Conservation (phyloP, 1,140 invertebrate species). For the Pseudobourletiella spinata region DNA sequence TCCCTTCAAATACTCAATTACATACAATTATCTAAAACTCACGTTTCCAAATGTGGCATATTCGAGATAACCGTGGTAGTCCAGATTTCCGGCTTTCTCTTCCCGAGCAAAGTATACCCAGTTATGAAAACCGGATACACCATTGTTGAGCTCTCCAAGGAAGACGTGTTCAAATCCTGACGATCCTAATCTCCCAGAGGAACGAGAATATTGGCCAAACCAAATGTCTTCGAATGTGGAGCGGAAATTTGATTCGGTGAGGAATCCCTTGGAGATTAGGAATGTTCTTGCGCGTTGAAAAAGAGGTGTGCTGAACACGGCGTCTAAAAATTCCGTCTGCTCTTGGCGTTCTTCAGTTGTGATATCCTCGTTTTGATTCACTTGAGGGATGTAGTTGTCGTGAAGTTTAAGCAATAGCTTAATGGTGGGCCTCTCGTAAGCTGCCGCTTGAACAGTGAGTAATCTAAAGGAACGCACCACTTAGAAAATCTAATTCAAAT, state of each 20-base stretch:
- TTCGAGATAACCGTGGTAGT: constrained; percentile 20
- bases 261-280: constrained; percentile 40
- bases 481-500: neutral
- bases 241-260: constrained; percentile 1
- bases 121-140: constrained; percentile 43
- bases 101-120: constrained; percentile 42
- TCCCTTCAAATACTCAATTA: neutral
- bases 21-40: neutral
- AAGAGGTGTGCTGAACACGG: constrained; percentile 44
- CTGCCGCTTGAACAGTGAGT: constrained; percentile 14
- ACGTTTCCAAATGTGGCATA: constrained; percentile 1
- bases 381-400: constrained; percentile 37
- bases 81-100: constrained; percentile 35
- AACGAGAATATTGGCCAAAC: constrained; percentile 32
- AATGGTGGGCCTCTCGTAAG: constrained; percentile 23
- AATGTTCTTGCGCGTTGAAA: constrained; percentile 45
- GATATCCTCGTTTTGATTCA: constrained; percentile 40
- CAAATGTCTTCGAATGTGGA: constrained; percentile 29
- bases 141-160: constrained; percentile 41
- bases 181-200: constrained; percentile 30
- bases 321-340: constrained; percentile 44
- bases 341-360: constrained; percentile 43
- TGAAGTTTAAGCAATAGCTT: constrained; percentile 23
- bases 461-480: constrained; percentile 17
- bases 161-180: constrained; percentile 45